Base-by-base conservation (phyloP, 2,888 invertebrate species). In the Brenthis daphne region DNA sequence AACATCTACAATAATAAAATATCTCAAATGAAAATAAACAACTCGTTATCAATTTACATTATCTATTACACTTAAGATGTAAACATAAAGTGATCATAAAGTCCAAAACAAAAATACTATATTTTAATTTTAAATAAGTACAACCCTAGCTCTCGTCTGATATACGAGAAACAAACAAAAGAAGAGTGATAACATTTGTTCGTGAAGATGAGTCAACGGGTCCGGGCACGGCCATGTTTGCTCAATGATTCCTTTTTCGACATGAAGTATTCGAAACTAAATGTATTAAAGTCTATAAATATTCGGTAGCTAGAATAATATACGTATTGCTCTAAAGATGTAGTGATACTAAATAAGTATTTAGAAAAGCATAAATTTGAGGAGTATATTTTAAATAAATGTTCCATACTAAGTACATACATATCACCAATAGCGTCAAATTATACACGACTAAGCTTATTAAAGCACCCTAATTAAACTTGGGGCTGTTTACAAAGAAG, bases 161-260 rank as follows among this genome's bases (percentile, higher is more conserved):
- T 86, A 88, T 87, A 87, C 81, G 83, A 89, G 87, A 86, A 89
- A 90, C 88, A 91, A 91, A 92, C 90, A 90, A 89, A 90, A 88
- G 87, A 85, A 86, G 90, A 90, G 84, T 86, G 88, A 89, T 88
- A 90, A 88, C 91, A 89, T 89, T 91, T 90, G 91, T 89, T 89
- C 87, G 86, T 82, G 83, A 84, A 84, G 82, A 81, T 88, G 88
- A 89, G 85, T 88, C 89, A 89, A 87, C 85, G 84, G 82, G 83
- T 82, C 63, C 63, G 53, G 53, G 63, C 63, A 63, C 82, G 82
- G 82, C 77, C 76, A 76, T 79, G 72, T 76, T 76, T 74, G 73
- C 69, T 67, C 66, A 75, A 75, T 75, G 76, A 79, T 79, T 79
- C 79, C 79, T 74, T 79, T 79, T 85, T 83, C 80, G 80, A 80